These are phyloP conservation scores for Spodoptera littoralis DNA, from an alignment of 2,888 invertebrate genomes.

Conservation along the genomic window DNA sequence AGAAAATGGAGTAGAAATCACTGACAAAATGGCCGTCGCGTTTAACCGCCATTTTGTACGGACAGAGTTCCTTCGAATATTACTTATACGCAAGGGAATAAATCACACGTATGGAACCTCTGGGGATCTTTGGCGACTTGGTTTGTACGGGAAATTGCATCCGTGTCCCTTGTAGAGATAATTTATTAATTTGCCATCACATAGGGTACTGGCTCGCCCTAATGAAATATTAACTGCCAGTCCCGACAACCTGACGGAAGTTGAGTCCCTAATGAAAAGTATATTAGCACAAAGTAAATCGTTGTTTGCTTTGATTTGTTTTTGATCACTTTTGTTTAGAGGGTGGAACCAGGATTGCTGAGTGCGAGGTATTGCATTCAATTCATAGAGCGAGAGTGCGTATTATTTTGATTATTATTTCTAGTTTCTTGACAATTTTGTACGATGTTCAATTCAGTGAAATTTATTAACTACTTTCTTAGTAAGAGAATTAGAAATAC, in stretches of 20 bases:
- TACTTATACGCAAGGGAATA: slow-evolving; percentile 35
- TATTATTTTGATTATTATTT: no score
- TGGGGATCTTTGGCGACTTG: slow-evolving; percentile 49
- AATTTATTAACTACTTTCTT: no score
- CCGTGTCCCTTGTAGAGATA: slow-evolving; percentile 63
- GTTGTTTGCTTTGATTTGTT: slow-evolving; percentile 20
- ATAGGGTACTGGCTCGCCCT: slow-evolving; percentile 28
- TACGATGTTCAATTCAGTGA: no score
- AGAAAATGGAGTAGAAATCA: no score
- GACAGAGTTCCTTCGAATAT: slow-evolving; percentile 30
- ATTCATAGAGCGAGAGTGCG: no score
- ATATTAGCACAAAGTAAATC: slow-evolving; percentile 17
- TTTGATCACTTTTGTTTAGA: not conserved
- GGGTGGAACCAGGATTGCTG: no score
- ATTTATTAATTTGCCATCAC: slow-evolving; percentile 73
- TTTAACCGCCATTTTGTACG: slow-evolving; percentile 39
- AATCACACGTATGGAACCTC: slow-evolving; percentile 49
- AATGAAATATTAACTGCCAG: slow-evolving; percentile 51
- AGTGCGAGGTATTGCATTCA: no score
- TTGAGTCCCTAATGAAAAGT: slow-evolving; percentile 24
- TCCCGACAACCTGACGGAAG: slow-evolving; percentile 39
- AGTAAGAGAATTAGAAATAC: no score
- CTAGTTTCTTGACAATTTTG: no score
- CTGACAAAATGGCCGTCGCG: slow-evolving; percentile 14
- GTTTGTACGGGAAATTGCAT: slow-evolving; percentile 70